phyloP scores from a whole-genome alignment of 2,113 vertebrate genomes.

The Physeter macrocephalus region DNA sequence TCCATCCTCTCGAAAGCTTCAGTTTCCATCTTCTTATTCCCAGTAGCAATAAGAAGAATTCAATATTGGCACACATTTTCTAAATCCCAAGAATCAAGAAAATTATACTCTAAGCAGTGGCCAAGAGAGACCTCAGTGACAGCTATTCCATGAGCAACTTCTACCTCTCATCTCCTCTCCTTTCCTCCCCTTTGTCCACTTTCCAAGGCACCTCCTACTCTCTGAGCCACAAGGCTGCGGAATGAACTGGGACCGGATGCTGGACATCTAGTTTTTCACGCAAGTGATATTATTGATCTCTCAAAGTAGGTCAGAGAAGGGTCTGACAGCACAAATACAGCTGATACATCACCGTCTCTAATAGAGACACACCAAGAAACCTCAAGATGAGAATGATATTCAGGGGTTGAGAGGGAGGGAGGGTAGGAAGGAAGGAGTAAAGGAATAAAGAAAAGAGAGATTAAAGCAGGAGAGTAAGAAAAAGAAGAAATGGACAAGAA shows the following conservation, averaged over 20 bases:
- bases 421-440: neutral
- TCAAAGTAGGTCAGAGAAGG: neutral
- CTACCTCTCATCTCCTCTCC: neutral
- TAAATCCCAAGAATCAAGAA: neutral
- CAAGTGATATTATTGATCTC: neutral
- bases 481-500: neutral
- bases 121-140: neutral
- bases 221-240: neutral
- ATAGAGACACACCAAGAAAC: fast-evolving
- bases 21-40: neutral
- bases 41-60: neutral
- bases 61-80: neutral
- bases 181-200: no score
- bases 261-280: neutral
- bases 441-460: neutral
- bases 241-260: neutral
- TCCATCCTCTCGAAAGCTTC: neutral
- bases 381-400: no score
- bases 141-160: neutral
- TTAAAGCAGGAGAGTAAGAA: neutral
- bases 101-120: neutral
- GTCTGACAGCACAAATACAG: fast-evolving
- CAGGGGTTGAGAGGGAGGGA: neutral
- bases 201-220: neutral
- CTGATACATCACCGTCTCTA: fast-evolving